Evolutionary conservation across 2,888 invertebrate genomes (phyloP), one percentile per base, ranked within the genome.

Genomic region (Hirtodrosophila trivittata): DNA sequence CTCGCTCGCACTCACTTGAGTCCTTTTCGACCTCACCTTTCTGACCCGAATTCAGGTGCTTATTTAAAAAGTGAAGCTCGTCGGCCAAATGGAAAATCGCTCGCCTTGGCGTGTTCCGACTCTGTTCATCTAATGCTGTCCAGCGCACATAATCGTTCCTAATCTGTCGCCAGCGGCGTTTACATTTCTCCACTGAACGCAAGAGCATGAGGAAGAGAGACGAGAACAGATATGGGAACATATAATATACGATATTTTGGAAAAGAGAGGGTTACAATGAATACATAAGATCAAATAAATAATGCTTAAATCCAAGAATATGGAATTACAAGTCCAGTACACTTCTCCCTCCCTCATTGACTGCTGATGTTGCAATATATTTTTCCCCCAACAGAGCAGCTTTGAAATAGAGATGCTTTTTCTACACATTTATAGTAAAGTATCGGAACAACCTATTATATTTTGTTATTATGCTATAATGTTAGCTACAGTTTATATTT

Each of bases 121-220:
- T 84, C 0, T 59, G 54, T 3, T 68, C 56, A 5, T 69, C 62
- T 1, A 57, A 12, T 3, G 57, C 63, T 9, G 70, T 26, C 9
- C 78, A 87, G 0, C 83, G 75, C 0, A 58, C 68, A 25, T 83
- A 89, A 1, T 87, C 81, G 33, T 64, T 76, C 3, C 87, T 83
- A 7, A 89, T 71, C 26, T 77, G 74, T 16, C 84, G 85, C 89
- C 90, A 89, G 28, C 89, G 87, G 0, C 75, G 73, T 43, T 87
- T 89, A 37, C 89, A 89, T 13, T 68, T 77, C 0, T 73, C 64
- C 33, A 86, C 90, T 89, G 51, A 21, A 37, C 8, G 43, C 25
- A 26, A 49, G 12, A 1, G 43, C 25, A 26, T 52, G 12, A 1
- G 54, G 57, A 25, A 10, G 9, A 33, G 10, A 54, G 46, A 57